These are phyloP conservation scores for Sylvilagus bachmani DNA, from an alignment of 2,113 vertebrate species.

Conservation along the genomic window DNA sequence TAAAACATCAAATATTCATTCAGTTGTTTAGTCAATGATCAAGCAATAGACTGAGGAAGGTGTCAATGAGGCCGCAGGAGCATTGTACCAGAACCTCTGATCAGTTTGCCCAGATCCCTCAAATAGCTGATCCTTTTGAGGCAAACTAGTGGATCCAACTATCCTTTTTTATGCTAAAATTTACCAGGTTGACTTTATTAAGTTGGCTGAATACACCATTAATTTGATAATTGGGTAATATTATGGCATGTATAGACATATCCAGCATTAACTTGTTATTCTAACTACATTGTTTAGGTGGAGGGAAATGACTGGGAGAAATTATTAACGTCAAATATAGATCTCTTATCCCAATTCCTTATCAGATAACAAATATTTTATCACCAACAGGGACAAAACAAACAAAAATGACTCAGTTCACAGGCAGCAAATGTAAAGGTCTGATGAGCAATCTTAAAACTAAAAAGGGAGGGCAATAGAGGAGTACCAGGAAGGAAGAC, in stretches of 20 bases:
- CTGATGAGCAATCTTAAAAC: slow-evolving; percentile 68
- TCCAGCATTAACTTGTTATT: neutral
- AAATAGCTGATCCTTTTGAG: slow-evolving; percentile 20
- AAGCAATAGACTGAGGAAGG: neutral
- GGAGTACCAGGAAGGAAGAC: slow-evolving; percentile 28
- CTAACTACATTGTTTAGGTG: slow-evolving; percentile 15
- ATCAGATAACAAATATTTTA: slow-evolving; percentile 56
- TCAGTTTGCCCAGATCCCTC: neutral
- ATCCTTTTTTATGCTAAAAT: neutral
- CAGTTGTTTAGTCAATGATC: neutral
- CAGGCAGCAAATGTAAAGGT: slow-evolving; percentile 57
- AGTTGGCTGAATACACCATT: neutral
- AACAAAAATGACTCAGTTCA: slow-evolving; percentile 65
- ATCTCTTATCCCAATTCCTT: slow-evolving; percentile 27
- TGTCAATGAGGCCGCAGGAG: neutral
- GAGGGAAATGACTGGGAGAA: neutral
- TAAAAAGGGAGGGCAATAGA: slow-evolving; percentile 25
- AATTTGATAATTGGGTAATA: slow-evolving; percentile 38
- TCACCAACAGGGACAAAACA: slow-evolving; percentile 46
- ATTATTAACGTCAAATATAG: slow-evolving; percentile 50
- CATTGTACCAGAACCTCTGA: neutral
- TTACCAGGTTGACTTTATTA: slow-evolving; percentile 15
- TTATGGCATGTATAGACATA: neutral
- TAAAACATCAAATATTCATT: neutral
- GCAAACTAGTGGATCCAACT: neutral